Evolutionary conservation across 1,140 invertebrate genomes (phyloP).

Genomic region (Microvelia longipes): DNA sequence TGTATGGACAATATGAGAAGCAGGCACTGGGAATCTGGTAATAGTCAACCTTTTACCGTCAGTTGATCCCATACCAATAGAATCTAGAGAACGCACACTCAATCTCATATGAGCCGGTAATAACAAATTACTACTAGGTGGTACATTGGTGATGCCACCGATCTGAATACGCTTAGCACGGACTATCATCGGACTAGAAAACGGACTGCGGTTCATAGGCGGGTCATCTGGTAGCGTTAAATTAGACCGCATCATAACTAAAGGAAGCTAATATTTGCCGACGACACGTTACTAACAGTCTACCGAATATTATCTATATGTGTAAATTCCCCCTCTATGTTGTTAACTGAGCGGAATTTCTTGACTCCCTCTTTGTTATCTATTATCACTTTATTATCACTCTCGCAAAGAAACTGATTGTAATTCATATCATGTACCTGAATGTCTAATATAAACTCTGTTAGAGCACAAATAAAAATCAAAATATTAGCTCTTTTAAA

Average conservation of each 20-base stretch:
- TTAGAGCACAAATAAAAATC: too few species aligned
- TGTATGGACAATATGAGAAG: conserved; percentile 62
- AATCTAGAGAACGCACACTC: conserved; percentile 37
- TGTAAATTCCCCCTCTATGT: too few species aligned
- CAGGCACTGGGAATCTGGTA: conserved; percentile 59
- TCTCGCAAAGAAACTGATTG: background rate
- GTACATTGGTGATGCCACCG: background rate
- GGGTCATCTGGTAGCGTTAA: background rate
- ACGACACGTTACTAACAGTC: too few species aligned
- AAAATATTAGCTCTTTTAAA: too few species aligned
- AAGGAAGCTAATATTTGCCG: too few species aligned
- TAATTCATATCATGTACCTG: background rate
- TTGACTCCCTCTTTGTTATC: background rate
- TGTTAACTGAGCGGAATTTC: too few species aligned
- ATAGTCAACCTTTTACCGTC: conserved; percentile 72
- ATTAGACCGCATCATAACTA: background rate
- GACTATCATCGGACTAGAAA: background rate
- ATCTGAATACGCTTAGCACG: background rate
- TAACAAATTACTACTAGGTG: background rate
- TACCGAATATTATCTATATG: too few species aligned
- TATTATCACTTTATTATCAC: background rate
- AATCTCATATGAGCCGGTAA: background rate
- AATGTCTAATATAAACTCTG: too few species aligned
- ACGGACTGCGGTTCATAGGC: background rate
- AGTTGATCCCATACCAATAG: conserved; percentile 68